Percentiles rank a stretch among this genome's conserved stretches.
These are phyloP conservation scores for Barypeithes pellucidus DNA, from an alignment of 2,888 invertebrate species.

Conservation along the genomic window DNA sequence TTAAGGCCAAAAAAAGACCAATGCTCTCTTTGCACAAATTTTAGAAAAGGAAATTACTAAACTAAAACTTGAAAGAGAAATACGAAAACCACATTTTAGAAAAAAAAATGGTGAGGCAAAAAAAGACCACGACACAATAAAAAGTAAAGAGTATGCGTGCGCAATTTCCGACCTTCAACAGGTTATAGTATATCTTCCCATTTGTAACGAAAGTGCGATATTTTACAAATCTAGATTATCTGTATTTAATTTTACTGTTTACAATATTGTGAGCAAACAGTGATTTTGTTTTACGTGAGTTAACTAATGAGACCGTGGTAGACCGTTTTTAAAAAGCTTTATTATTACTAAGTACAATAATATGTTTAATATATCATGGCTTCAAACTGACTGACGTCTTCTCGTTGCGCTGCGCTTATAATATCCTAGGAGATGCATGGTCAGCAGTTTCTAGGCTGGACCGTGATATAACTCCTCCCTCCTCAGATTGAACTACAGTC, in stretches of 20 bases:
- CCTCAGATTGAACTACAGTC: no score
- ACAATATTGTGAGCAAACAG: no score
- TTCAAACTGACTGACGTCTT: no score
- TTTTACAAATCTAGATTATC: slow-evolving; percentile 29
- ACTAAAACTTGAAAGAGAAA: slow-evolving; percentile 42
- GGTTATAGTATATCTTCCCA: slow-evolving; percentile 20
- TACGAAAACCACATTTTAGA: slow-evolving; percentile 17
- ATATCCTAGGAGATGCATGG: no score
- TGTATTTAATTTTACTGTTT: no score
- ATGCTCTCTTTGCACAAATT: slow-evolving; percentile 55
- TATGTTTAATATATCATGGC: no score
- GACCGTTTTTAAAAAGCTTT: slow-evolving; percentile 2
- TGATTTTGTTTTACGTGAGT: slow-evolving; percentile 4
- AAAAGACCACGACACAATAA: slow-evolving; percentile 20
- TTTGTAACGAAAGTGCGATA: slow-evolving; percentile 17
- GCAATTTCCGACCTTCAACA: slow-evolving; percentile 25
- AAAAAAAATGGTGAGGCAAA: slow-evolving; percentile 17
- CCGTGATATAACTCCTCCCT: no score
- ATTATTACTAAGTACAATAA: no score
- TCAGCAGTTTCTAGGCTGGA: no score
- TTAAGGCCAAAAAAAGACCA: slow-evolving; percentile 59
- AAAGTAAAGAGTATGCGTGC: slow-evolving; percentile 16
- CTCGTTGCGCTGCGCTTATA: no score
- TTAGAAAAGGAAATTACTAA: slow-evolving; percentile 48
- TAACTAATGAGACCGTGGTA: background rate